Percentiles rank a stretch among this genome's conserved stretches.
Conservation (phyloP, 2,888 invertebrate genomes). For the Dendrolimus houi region DNA sequence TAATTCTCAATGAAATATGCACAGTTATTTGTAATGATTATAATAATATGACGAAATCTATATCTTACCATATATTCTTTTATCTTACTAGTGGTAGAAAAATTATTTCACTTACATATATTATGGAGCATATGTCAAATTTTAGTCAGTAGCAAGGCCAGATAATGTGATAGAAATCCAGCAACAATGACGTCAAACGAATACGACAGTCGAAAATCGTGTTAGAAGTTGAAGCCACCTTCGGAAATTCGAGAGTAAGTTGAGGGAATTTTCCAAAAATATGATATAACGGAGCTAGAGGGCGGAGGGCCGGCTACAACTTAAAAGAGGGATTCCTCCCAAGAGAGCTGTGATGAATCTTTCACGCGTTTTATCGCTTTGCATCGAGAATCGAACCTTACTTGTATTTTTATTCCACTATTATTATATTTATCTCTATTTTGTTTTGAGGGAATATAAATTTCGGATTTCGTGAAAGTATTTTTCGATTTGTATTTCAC, state of each 20-base stretch:
- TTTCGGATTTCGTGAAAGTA: conserved; percentile 7
- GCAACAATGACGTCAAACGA: too few species aligned
- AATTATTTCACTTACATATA: too few species aligned
- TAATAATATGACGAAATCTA: too few species aligned
- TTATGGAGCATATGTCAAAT: too few species aligned
- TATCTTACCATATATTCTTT: too few species aligned
- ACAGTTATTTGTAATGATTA: too few species aligned
- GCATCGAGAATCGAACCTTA: conserved; percentile 59
- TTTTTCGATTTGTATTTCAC: too few species aligned
- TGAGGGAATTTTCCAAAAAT: conserved; percentile 63
- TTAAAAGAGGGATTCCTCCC: conserved; percentile 66
- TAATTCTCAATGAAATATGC: too few species aligned
- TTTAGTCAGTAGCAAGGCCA: too few species aligned
- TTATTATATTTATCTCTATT: conserved; percentile 25
- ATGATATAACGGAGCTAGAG: conserved; percentile 58
- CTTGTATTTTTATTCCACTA: conserved; percentile 8
- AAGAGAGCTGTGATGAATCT: conserved; percentile 67
- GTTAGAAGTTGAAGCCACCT: conserved; percentile 4
- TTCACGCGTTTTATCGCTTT: conserved; percentile 69
- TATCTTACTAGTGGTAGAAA: too few species aligned
- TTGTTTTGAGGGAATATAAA: conserved; percentile 16
- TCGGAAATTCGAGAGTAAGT: conserved; percentile 43
- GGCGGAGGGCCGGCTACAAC: conserved; percentile 51
- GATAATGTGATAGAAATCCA: too few species aligned
- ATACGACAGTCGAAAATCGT: too few species aligned